phyloP scores from a whole-genome alignment of 2,888 invertebrate species.

The Gryllus longicercus region DNA sequence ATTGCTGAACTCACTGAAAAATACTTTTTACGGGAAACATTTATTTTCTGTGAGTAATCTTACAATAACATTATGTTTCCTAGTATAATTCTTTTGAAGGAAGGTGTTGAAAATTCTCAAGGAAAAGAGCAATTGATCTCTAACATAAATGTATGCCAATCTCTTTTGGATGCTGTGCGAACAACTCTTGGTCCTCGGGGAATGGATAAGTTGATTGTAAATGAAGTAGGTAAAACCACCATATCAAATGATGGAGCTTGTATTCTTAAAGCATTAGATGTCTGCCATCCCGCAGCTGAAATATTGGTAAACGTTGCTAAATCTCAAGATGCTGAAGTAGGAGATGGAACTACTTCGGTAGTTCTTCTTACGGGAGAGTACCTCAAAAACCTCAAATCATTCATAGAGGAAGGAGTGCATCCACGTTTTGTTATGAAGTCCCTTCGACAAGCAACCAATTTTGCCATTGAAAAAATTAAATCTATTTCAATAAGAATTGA shows the following conservation, averaged over 20 bases:
- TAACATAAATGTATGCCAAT: constrained; percentile 95
- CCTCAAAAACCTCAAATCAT: constrained; percentile 89
- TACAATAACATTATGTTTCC: constrained; percentile 64
- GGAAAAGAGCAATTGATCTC: constrained; percentile 94
- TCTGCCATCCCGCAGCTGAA: constrained; percentile 97
- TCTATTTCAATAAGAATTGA: constrained; percentile 79
- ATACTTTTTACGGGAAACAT: too few species aligned
- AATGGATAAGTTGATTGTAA: constrained; percentile 98
- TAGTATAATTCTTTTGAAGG: constrained; percentile 94
- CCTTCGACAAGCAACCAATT: constrained; percentile 74
- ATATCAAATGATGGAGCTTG: constrained; percentile 99
- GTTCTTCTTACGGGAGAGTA: constrained; percentile 96
- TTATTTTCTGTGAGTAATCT: too few species aligned
- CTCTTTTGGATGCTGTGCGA: constrained; percentile 91
- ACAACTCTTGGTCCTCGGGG: constrained; percentile 98
- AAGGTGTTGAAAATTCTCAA: constrained; percentile 95
- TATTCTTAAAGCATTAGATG: constrained; percentile 95
- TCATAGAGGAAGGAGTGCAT: constrained; percentile 94
- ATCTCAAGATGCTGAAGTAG: constrained; percentile 98
- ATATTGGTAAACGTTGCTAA: constrained; percentile 98
- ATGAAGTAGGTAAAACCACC: constrained; percentile 82
- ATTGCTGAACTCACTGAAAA: too few species aligned
- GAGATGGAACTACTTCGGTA: constrained; percentile 98
- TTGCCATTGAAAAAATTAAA: constrained; percentile 78
- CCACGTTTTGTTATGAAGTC: constrained; percentile 90